Evolutionary conservation across 2,113 vertebrate genomes (phyloP).

Genomic region (Dasyurus viverrinus): DNA sequence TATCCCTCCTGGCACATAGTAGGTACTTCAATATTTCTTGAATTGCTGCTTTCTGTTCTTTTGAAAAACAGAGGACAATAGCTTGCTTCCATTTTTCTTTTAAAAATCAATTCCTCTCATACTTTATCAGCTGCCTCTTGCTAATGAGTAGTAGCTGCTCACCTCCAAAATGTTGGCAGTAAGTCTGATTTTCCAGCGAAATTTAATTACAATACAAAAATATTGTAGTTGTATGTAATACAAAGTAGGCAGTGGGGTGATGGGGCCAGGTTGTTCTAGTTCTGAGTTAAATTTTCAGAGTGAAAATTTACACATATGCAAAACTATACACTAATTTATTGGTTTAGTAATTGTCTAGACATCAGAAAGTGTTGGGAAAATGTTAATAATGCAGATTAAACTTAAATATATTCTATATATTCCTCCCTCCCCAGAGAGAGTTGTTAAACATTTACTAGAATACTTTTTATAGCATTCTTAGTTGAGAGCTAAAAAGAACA

Average conservation of each 20-base stretch:
- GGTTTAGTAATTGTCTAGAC: neutral
- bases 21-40: neutral
- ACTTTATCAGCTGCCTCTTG: neutral
- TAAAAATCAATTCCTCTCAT: neutral
- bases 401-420: neutral
- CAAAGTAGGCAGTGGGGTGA: neutral
- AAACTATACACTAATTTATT: neutral
- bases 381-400: neutral
- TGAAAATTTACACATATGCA: neutral
- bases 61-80: neutral
- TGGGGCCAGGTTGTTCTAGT: neutral
- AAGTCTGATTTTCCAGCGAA: neutral
- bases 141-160: no score
- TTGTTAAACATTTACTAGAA: slow-evolving; percentile 4
- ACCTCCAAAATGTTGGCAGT: neutral
- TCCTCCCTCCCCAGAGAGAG: neutral
- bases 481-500: neutral
- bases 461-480: neutral
- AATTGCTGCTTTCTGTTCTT: neutral
- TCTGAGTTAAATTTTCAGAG: neutral
- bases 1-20: neutral
- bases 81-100: neutral
- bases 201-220: neutral
- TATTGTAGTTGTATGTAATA: no score
- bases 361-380: neutral